These are phyloP conservation scores for Seriola rivoliana DNA, from an alignment of 2,113 vertebrate genomes.

Conservation along the genomic window DNA sequence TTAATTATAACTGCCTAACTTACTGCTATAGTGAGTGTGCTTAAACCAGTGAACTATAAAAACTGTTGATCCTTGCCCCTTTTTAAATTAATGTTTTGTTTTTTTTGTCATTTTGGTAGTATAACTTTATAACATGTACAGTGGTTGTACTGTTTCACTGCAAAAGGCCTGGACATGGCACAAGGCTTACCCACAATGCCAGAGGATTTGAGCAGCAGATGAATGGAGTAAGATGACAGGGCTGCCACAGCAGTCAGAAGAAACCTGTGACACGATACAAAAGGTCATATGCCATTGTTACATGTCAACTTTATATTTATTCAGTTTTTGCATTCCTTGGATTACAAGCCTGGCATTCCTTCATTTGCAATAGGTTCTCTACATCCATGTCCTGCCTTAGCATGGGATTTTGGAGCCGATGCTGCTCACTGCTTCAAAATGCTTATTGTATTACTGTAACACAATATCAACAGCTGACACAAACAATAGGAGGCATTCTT, in stretches of 20 bases:
- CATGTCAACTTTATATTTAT: background rate
- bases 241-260: slow-evolving; percentile 91
- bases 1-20: background rate
- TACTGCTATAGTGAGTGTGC: background rate
- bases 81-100: no score
- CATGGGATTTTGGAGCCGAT: background rate
- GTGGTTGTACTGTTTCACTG: background rate
- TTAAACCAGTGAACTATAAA: background rate
- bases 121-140: background rate
- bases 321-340: background rate
- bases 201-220: slow-evolving; percentile 94
- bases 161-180: background rate
- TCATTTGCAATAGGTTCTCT: background rate
- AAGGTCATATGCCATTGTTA: background rate
- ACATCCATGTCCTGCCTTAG: background rate
- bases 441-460: background rate
- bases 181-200: slow-evolving; percentile 93
- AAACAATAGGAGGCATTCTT: slow-evolving; percentile 1
- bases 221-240: slow-evolving; percentile 95
- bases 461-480: background rate
- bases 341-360: background rate
- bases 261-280: slow-evolving; percentile 84
- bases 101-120: background rate
- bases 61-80: background rate
- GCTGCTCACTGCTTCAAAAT: background rate